phyloP scores from a whole-genome alignment of 2,113 vertebrate species.

The Leptobrachium ailaonicum region DNA sequence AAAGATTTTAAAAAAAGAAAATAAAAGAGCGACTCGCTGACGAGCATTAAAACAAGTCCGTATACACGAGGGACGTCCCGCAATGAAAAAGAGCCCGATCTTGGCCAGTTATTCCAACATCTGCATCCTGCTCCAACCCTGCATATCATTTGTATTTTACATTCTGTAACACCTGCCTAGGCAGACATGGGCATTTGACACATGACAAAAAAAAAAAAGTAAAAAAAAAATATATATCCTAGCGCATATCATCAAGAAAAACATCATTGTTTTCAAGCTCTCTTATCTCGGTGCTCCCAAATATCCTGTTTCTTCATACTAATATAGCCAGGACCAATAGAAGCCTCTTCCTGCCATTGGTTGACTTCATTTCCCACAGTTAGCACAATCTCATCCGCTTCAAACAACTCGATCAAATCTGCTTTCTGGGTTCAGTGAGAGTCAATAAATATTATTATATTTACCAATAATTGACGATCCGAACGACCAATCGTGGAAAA shows the following conservation, averaged over 20 bases:
- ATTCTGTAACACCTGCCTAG: conserved; percentile 72
- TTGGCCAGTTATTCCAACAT: conserved; percentile 68
- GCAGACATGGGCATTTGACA: conserved; percentile 63
- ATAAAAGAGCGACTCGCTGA: conserved; percentile 2
- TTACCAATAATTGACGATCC: conserved; percentile 76
- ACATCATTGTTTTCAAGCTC: conserved; percentile 90
- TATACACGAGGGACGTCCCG: conserved; percentile 47
- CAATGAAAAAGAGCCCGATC: conserved; percentile 53
- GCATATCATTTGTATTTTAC: conserved; percentile 61
- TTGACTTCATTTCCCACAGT: conserved; percentile 94
- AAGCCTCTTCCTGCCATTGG: conserved; percentile 90
- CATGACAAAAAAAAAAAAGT: conserved; percentile 51
- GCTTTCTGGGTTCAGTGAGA: conserved; percentile 78
- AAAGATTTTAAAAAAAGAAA: background rate
- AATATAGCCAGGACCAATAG: conserved; percentile 87
- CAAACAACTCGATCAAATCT: conserved; percentile 85
- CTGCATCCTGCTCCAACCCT: conserved; percentile 73
- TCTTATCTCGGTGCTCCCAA: conserved; percentile 92
- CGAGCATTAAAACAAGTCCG: conserved; percentile 23
- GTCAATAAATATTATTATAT: conserved; percentile 77
- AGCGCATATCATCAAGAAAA: conserved; percentile 85
- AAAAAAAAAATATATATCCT: conserved; percentile 60
- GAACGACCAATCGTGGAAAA: conserved; percentile 72
- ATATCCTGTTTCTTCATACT: conserved; percentile 93
- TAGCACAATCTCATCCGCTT: conserved; percentile 95